Conservation (phyloP, 2,797 vertebrate genomes). For the Gymnopithys bicolor region DNA sequence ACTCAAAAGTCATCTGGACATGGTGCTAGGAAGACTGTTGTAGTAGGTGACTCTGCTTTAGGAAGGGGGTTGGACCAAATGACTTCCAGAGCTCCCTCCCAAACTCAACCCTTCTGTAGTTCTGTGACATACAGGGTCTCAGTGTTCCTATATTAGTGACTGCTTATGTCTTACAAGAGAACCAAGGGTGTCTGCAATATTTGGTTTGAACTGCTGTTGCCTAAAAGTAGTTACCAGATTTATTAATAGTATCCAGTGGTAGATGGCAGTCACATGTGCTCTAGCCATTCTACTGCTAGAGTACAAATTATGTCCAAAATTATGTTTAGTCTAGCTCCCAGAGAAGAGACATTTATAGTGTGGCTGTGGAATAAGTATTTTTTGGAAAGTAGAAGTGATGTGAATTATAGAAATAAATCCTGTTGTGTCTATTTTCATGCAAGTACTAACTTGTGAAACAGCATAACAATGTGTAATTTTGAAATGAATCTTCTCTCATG, state of each 20-base stretch:
- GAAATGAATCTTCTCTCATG: background rate
- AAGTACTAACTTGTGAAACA: background rate
- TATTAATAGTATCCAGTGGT: background rate
- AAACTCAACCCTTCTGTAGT: background rate
- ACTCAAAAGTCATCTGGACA: background rate
- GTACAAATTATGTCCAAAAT: background rate
- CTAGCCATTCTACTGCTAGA: background rate
- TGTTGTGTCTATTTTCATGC: background rate
- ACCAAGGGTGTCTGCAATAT: background rate
- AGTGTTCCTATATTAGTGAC: background rate
- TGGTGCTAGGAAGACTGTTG: background rate
- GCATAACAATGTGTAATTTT: background rate
- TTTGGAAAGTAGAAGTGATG: background rate
- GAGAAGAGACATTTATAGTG: background rate
- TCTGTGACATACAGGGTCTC: background rate
- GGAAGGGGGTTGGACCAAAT: background rate
- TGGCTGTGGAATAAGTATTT: background rate
- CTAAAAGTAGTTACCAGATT: background rate
- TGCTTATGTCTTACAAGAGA: background rate
- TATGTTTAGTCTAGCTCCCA: background rate
- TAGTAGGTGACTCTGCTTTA: background rate
- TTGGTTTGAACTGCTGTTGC: background rate
- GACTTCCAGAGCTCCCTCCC: background rate
- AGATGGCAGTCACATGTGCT: background rate
- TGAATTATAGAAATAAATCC: background rate